These are phyloP conservation scores for Ahaetulla prasina DNA, from an alignment of 2,113 vertebrate species.

Conservation along the genomic window DNA sequence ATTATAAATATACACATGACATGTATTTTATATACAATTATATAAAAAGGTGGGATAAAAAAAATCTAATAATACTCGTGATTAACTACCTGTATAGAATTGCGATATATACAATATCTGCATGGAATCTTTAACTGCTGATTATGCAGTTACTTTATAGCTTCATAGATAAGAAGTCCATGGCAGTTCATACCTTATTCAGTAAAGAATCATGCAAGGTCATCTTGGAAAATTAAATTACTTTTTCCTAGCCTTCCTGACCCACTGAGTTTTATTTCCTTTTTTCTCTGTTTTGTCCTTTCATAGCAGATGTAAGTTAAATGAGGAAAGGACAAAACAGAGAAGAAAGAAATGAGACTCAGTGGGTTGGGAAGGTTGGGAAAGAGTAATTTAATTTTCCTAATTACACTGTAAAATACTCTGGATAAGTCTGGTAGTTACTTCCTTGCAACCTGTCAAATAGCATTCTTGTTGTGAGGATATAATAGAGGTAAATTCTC, in stretches of 20 bases:
- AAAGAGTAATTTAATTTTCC: too few relatives aligned
- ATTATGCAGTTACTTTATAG: neutral
- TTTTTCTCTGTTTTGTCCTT: neutral
- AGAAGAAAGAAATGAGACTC: neutral
- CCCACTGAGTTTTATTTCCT: neutral
- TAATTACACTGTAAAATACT: neutral
- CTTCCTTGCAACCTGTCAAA: neutral
- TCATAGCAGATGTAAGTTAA: neutral
- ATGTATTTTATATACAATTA: neutral
- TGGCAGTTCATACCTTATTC: neutral
- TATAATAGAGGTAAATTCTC: neutral
- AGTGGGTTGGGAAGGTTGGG: too few relatives aligned
- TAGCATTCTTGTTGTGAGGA: neutral
- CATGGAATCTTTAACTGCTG: neutral
- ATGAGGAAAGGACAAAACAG: neutral
- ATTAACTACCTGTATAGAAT: neutral
- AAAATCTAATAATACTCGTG: neutral
- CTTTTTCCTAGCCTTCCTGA: neutral
- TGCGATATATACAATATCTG: neutral
- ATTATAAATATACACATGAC: neutral
- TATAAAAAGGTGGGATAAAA: neutral
- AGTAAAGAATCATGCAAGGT: neutral
- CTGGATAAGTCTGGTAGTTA: neutral
- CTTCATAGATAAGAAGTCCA: neutral
- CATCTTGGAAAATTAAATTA: neutral